A percentile compares a stretch with the other conserved stretches of the same genome.
Conservation (phyloP, 2,888 invertebrate genomes). For the Pristionchus maxplancki region DNA sequence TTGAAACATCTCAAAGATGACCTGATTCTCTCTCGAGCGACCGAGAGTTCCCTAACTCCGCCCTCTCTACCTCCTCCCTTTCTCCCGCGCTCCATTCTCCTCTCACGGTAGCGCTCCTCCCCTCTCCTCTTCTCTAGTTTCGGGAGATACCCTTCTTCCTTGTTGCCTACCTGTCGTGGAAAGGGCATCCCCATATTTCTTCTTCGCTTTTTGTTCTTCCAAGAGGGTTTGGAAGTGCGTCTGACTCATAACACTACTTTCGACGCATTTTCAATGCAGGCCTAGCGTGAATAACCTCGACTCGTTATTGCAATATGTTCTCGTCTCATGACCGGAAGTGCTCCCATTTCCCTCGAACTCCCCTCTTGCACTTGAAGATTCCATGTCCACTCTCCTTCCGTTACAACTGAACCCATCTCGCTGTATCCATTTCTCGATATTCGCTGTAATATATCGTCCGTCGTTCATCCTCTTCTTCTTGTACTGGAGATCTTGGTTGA, state of each 20-base stretch:
- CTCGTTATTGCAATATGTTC: background rate
- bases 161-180: background rate
- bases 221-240: background rate
- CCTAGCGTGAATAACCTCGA: background rate
- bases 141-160: slow-evolving; percentile 7
- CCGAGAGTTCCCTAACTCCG: slow-evolving; percentile 55
- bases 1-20: slow-evolving; percentile 40
- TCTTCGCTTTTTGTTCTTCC: background rate
- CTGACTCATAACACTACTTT: background rate
- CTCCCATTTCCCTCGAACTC: background rate
- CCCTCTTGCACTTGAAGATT: background rate
- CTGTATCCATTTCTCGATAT: too few species aligned
- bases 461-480: background rate
- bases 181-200: background rate
- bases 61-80: slow-evolving; percentile 50
- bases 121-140: slow-evolving; percentile 21
- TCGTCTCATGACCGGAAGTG: background rate
- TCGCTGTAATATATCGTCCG: too few species aligned
- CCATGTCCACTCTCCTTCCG: background rate
- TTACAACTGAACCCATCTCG: background rate
- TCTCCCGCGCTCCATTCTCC: slow-evolving; percentile 41
- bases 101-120: slow-evolving; percentile 49
- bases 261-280: background rate
- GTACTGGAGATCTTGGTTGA: background rate
- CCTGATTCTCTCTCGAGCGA: background rate